phyloP scores from a whole-genome alignment of 1,140 invertebrate species.

The Schlechtendalia chinensis region DNA sequence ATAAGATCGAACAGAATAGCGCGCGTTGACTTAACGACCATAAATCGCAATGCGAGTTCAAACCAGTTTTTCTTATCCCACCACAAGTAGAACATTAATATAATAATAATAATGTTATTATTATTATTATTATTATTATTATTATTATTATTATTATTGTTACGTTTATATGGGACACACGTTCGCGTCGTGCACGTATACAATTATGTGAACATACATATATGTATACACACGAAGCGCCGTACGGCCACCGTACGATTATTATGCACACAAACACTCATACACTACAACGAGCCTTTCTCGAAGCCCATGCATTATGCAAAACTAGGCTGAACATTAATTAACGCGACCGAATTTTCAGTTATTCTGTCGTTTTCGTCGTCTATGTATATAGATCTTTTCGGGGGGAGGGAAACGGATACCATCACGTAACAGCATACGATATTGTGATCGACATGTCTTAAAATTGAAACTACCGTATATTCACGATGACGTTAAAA shows the following conservation, averaged over 20 bases:
- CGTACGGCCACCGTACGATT: neutral
- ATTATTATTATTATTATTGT: no score
- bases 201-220: neutral
- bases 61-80: slow-evolving; percentile 27
- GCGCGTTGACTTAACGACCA: neutral
- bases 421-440: no score
- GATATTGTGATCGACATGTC: no score
- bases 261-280: neutral
- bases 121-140: no score
- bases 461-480: no score
- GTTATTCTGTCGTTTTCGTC: neutral
- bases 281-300: slow-evolving; percentile 8
- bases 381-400: no score
- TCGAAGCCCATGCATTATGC: slow-evolving; percentile 19
- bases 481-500: no score
- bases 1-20: neutral
- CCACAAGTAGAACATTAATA: no score
- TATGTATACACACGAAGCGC: neutral
- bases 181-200: neutral
- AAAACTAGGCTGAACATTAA: neutral
- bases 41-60: slow-evolving; percentile 30
- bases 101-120: no score
- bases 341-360: neutral
- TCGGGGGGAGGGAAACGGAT: no score
- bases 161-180: neutral